phyloP scores from a whole-genome alignment of 2,113 vertebrate species.

The Eulacestoma nigropectus region DNA sequence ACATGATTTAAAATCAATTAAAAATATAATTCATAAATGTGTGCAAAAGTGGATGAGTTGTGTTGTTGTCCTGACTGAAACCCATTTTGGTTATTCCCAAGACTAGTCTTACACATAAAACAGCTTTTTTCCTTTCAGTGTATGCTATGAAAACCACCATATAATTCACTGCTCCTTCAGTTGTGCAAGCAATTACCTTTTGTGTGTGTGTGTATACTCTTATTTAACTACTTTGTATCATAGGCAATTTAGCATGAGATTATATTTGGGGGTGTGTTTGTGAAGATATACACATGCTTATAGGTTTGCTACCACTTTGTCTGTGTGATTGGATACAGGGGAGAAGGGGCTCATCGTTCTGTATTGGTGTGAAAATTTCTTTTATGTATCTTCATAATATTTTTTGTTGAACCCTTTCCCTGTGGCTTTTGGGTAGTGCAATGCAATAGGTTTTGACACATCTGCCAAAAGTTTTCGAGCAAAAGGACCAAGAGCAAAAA shows the following conservation, averaged over 20 bases:
- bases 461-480: not conserved
- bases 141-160: not conserved
- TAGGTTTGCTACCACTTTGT: not conserved
- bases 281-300: not conserved
- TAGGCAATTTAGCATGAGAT: not conserved
- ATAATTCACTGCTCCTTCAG: not conserved
- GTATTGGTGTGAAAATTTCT: not conserved
- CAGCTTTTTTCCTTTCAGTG: not conserved
- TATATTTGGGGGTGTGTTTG: not conserved
- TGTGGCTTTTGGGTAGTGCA: not conserved
- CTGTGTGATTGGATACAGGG: not conserved
- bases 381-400: not conserved
- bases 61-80: not conserved
- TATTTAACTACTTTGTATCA: not conserved
- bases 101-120: not conserved
- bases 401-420: not conserved
- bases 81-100: not conserved
- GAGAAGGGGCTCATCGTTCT: not conserved
- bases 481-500: not conserved
- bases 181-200: not conserved
- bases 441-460: not conserved
- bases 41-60: not conserved
- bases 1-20: constrained; percentile 23
- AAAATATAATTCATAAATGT: not conserved
- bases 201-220: not conserved